Base-by-base conservation (phyloP, 2,113 vertebrate species). In the Jacana jacana region DNA sequence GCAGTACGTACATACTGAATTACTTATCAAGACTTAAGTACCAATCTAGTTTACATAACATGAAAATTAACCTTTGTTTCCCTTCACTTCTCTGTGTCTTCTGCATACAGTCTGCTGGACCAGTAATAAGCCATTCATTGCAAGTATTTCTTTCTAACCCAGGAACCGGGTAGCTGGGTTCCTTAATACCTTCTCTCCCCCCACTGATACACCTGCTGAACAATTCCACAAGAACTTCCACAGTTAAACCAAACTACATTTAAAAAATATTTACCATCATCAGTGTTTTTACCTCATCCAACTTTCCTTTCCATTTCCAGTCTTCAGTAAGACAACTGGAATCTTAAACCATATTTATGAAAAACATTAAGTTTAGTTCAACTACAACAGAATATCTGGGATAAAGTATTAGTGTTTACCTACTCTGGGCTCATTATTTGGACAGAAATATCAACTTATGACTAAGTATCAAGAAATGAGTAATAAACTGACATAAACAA, bases 401-500 rank as follows among this genome's bases (percentile, higher is more conserved):
- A 20, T 60, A 57, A 79, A 46, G 25, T 16, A 46, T 23, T 30
- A 12, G 4, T 58, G 60, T 39, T 65, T 87, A 88, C 63, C 63
- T 88, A 40, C 51, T 77, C 37, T 12, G 20, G 11, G 42, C 18
- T 91, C 42, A 44, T 58, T 75, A 76, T 49, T 85, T 84, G 25
- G 31, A 51, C 25, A 93, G 81, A 93, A 93, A 73, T 18, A 94
- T 33, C 71, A 85, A 46, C n/a, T 86, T 55, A 52, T 51, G 91
- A 89, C 87, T 75, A 89, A 93, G 55, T 39, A 76, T 42, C 60
- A 91, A 93, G 75, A 90, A 81, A 83, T 48, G 60, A 91, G 68
- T 86, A 96, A 93, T 81, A 73, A 96, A 64, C 60, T 64, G 83
- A 89, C 64, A 91, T 39, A 89, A 96, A 83, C 76, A 88, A 94